Evolutionary conservation across 2,888 invertebrate genomes (phyloP).

Genomic region (Steinernema hermaphroditum): DNA sequence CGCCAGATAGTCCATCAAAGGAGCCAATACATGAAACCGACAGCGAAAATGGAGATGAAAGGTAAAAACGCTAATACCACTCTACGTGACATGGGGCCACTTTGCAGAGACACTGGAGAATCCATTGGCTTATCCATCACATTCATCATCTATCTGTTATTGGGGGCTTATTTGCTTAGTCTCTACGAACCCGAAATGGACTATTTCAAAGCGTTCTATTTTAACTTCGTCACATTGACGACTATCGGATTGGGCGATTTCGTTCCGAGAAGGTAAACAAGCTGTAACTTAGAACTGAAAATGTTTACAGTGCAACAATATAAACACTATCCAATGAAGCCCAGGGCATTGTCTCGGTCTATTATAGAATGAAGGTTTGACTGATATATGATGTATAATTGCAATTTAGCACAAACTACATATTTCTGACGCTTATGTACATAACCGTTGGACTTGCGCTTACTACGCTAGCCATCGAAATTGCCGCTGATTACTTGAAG

Average conservation of each 20-base stretch:
- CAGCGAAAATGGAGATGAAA: not conserved
- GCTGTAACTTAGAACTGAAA: not conserved
- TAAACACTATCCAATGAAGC: too few species aligned
- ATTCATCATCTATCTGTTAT: constrained; percentile 54
- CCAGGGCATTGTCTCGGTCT: too few species aligned
- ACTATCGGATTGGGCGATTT: constrained; percentile 58
- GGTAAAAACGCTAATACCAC: not conserved
- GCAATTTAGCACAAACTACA: constrained; percentile 57
- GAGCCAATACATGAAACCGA: not conserved
- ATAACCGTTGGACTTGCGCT: constrained; percentile 60
- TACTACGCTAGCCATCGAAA: constrained; percentile 61
- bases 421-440: constrained; percentile 56
- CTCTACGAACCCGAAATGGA: constrained; percentile 64
- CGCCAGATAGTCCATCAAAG: not conserved
- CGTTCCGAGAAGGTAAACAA: constrained; percentile 54
- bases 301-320: constrained; percentile 8
- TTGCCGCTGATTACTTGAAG: constrained; percentile 58
- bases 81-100: too few species aligned
- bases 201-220: constrained; percentile 58
- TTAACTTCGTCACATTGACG: constrained; percentile 42
- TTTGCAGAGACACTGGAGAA: constrained; percentile 48
- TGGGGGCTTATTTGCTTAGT: constrained; percentile 53
- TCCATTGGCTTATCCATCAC: constrained; percentile 52
- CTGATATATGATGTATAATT: too few species aligned
- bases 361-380: too few species aligned